Base-by-base conservation (phyloP, 2,797 vertebrate species). In the Pelobates cultripes region DNA sequence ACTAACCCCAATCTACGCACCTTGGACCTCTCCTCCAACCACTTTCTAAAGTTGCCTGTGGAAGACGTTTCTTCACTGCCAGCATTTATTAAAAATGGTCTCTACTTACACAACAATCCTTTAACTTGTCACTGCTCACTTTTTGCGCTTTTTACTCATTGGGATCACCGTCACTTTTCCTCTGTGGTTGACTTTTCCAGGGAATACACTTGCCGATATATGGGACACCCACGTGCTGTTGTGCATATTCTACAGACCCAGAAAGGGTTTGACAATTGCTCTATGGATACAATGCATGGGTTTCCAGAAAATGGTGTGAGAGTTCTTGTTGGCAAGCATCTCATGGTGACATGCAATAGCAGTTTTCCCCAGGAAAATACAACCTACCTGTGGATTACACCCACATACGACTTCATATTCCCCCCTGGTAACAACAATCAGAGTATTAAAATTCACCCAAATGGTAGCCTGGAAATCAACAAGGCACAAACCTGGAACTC, bases 31-130 rank as follows among this genome's bases (percentile, higher is more conserved):
- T 99, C 97, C 84, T 95, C 95, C 75, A 99, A 99, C 89, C 93
- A 87, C 15, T 92, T 99, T 87, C 85, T 86, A 71, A 93, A 84
- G 71, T 83, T 97, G 57, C 95, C 96, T 0, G 84, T 96, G 44
- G 88, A 93, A 3, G 91, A 94, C 12, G 90, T 99, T 13, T 84
- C 86, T 0, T 82, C 88, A 0, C 85, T 99, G 79, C 96, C 96
- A 0, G 85, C 71, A 4, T 87, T 88, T 0, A 72, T 98, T n/a
- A 93, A 96, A 89, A 90, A 92, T 0, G 96, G 95, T 15, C 93
- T 99, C 14, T 99, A 96, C 87, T 88, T 99, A 75, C 97, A 99
- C 91, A 96, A 96, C 91, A 99, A 99, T 89, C 95, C 96, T 0
- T 83, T 99, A 86, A 86, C 85, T 71, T 99, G 98, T 2, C 93